Base-by-base conservation (phyloP, 2,888 invertebrate genomes). In the Baronia brevicornis region DNA sequence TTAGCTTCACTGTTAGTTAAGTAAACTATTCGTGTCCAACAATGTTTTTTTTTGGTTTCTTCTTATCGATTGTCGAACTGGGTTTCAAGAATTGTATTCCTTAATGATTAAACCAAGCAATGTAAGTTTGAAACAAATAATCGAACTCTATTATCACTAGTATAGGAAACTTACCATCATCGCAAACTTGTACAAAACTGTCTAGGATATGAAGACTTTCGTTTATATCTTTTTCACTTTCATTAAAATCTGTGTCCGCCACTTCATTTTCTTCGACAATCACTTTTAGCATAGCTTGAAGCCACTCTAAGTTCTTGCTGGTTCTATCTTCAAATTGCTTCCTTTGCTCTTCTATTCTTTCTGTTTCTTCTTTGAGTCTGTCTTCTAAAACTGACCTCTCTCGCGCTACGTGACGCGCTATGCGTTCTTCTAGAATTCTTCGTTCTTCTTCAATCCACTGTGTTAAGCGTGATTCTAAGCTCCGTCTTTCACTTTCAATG, bases 121-220 rank as follows among this genome's bases (percentile, higher is more conserved):
- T n/a, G n/a, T n/a, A n/a, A n/a, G n/a, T n/a, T n/a, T n/a, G n/a
- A n/a, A n/a, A n/a, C n/a, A n/a, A n/a, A n/a, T n/a, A n/a, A n/a
- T n/a, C n/a, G n/a, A n/a, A n/a, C n/a, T n/a, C n/a, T n/a, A n/a
- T n/a, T 17, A 3, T 19, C 19, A 23, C 13, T 19, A 17, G 13
- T 28, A 27, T 22, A 23, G 3, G 4, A 14, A 9, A 56, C 36
- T 54, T 52, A 75, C 87, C 86, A 31, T 68, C 60, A 1, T 67
- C 60, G 17, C 86, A 63, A 19, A 77, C 62, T n/a, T 68, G 57
- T 4, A 48, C 55, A 43, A 71, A 85, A 8, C 56, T 54, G 3
- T 57, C 55, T 5, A 79, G 41, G 25, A 66, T 55, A 4, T 51
- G 45, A 3, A 49, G 39, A 28, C 62, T 64, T 7, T 57, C 43